These are phyloP conservation scores for Origma solitaria DNA, from an alignment of 2,113 vertebrate genomes.

Conservation along the genomic window DNA sequence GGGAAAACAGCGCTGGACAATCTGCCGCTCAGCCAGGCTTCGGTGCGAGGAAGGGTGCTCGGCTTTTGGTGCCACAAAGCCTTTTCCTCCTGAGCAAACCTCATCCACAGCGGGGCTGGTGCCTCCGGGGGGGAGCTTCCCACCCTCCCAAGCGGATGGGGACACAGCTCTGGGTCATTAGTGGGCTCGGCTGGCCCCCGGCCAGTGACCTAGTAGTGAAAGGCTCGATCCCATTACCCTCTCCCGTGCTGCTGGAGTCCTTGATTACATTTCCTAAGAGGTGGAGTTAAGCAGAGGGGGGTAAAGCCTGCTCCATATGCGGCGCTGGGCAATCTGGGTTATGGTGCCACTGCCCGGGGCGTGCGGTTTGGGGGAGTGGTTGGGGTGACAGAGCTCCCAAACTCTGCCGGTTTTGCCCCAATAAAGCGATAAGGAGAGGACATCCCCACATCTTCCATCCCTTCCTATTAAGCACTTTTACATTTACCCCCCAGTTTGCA, in stretches of 20 bases:
- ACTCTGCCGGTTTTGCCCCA: background rate
- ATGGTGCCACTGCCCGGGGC: background rate
- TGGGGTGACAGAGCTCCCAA: background rate
- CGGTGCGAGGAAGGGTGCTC: accelerated
- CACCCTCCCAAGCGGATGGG: background rate
- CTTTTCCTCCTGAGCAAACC: background rate
- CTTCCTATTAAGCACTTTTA: background rate
- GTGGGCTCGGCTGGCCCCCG: background rate
- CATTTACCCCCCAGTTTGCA: background rate
- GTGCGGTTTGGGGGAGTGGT: accelerated
- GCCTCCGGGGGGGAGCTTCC: background rate
- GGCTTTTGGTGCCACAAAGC: background rate
- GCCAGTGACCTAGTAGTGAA: slow-evolving; percentile 59
- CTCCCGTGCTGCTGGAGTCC: background rate
- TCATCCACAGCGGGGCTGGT: accelerated
- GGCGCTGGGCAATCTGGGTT: slow-evolving; percentile 10
- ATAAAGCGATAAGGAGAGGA: background rate
- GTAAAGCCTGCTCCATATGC: background rate
- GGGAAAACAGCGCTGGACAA: background rate
- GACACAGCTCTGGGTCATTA: background rate
- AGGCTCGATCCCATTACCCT: slow-evolving; percentile 55
- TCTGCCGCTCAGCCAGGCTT: background rate
- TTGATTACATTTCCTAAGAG: slow-evolving; percentile 57
- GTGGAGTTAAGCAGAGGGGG: background rate
- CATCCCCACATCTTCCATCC: accelerated